Base-by-base conservation (phyloP, 2,797 vertebrate species). In the Hippoglossus hippoglossus region DNA sequence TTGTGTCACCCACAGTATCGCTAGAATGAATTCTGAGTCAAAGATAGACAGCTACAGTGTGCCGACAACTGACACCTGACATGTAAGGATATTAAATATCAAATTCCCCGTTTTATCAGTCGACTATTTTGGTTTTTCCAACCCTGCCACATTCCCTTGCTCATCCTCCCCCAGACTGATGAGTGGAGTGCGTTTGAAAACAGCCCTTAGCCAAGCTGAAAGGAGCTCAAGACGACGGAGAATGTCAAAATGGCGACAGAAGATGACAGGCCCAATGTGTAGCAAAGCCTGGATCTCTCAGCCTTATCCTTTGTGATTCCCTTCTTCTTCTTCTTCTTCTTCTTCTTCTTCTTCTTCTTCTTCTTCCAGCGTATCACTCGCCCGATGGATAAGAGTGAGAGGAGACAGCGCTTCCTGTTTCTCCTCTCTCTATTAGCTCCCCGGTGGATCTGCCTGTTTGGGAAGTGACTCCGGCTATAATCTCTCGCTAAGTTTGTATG, bases 201-300 rank as follows among this genome's bases (percentile, higher is more conserved):
- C 94, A 92, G 92, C 91, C 87, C 92, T 94, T 89, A 91, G 93
- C 92, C 89, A 89, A 89, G 86, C 89, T 89, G 94, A 95, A 94
- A 93, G 92, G 92, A 88, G 84, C 87, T 91, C 92, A 90, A 94
- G 63, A 76, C 9, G 26, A 26, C 1, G 88, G 21, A 92, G 93
- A 93, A 94, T 94, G 96, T 95, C 94, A 95, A 94, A 96, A 94
- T 94, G 91, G 75, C 92, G 91, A 68, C 91, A 83, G 92, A 90
- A 82, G 96, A 91, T 96, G 96, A 95, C 95, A 95, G 92, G 83
- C 87, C 90, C 94, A 93, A 94, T 94, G 89, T 92, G 94, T 91
- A 91, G 90, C 91, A 92, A 94, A 91, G 91, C 85, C 79, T 63
- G 71, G 71, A 94, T 95, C 93, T 87, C 93, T 86, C 89, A 87